phyloP scores from a whole-genome alignment of 2,888 invertebrate genomes.

The Platyscelio sp. region DNA sequence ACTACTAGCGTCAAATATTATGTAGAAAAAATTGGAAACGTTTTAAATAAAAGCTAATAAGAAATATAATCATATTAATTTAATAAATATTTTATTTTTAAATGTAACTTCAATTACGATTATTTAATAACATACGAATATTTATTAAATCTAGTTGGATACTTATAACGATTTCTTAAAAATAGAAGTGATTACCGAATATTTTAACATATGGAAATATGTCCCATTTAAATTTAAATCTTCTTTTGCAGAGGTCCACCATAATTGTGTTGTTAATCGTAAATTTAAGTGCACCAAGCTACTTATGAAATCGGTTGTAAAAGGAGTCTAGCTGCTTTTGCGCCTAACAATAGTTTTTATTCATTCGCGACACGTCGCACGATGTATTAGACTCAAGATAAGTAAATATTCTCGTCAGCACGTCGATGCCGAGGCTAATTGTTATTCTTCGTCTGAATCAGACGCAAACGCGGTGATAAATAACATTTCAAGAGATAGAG shows the following conservation, averaged over 20 bases:
- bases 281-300: slow-evolving; percentile 23
- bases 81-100: too few species aligned
- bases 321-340: slow-evolving; percentile 25
- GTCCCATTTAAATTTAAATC: slow-evolving; percentile 51
- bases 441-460: slow-evolving; percentile 63
- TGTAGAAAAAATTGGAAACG: too few species aligned
- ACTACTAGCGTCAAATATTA: too few species aligned
- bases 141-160: slow-evolving; percentile 75
- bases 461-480: slow-evolving; percentile 64
- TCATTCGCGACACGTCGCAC: slow-evolving; percentile 59
- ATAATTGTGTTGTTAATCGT: slow-evolving; percentile 37
- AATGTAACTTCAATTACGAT: too few species aligned
- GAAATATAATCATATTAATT: too few species aligned
- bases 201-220: slow-evolving; percentile 36
- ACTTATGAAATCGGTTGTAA: slow-evolving; percentile 52
- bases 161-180: slow-evolving; percentile 76
- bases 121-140: too few species aligned
- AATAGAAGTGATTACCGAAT: slow-evolving; percentile 67
- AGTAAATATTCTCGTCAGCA: slow-evolving; percentile 64
- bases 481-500: slow-evolving; percentile 53
- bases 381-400: slow-evolving; percentile 44
- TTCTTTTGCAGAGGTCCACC: slow-evolving; percentile 28
- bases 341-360: slow-evolving; percentile 58
- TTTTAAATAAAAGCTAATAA: too few species aligned
- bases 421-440: slow-evolving; percentile 60